A percentile compares a stretch with the other conserved stretches of the same genome.
phyloP scores from a whole-genome alignment of 2,797 vertebrate species.

The Xiphophorus birchmanni region DNA sequence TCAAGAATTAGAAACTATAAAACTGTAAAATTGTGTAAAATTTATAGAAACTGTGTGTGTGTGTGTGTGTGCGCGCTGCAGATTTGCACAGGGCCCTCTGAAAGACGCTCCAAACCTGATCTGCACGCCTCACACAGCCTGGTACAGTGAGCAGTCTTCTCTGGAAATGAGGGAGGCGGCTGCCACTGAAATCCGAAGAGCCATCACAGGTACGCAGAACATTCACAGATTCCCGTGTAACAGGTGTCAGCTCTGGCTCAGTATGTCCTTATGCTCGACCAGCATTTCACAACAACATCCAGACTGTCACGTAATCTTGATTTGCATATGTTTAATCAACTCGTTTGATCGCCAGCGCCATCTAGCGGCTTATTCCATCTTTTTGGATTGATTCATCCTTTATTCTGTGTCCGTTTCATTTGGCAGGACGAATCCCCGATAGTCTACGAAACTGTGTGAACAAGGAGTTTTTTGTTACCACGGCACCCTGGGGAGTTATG shows the following conservation, averaged over 20 bases:
- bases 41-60: background rate
- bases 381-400: background rate
- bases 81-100: slow-evolving; percentile 93
- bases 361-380: slow-evolving; percentile 13
- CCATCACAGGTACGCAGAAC: slow-evolving; percentile 88
- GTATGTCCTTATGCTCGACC: slow-evolving; percentile 27
- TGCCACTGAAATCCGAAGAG: slow-evolving; percentile 94
- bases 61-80: slow-evolving; percentile 48
- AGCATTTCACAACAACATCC: slow-evolving; percentile 41
- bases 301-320: slow-evolving; percentile 54
- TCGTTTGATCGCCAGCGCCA: slow-evolving; percentile 28
- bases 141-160: slow-evolving; percentile 97
- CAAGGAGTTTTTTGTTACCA: slow-evolving; percentile 96
- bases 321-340: slow-evolving; percentile 46
- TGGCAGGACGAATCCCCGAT: slow-evolving; percentile 94
- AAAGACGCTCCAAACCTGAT: slow-evolving; percentile 97
- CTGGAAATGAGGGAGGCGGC: slow-evolving; percentile 98
- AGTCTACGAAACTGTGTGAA: slow-evolving; percentile 98
- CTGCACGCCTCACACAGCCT: slow-evolving; percentile 96
- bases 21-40: background rate
- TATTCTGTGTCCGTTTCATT: background rate
- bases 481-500: slow-evolving; percentile 92
- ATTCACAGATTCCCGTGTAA: background rate
- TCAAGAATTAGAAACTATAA: background rate
- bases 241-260: slow-evolving; percentile 30